Base-by-base conservation (phyloP, 35 echinoderm and acorn worm genomes). In the Ptychodera flava region DNA sequence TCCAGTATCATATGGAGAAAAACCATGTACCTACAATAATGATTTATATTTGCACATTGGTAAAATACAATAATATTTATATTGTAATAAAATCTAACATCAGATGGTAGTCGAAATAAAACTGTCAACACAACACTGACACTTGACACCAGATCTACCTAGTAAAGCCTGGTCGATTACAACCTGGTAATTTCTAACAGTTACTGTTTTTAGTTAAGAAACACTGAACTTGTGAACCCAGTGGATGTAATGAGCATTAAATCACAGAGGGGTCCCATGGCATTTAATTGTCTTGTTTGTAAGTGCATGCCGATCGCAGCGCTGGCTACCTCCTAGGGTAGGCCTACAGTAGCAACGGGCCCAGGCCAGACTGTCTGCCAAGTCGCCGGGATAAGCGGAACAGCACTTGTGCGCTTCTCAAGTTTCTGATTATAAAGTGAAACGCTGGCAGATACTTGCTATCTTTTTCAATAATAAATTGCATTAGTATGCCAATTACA, bases 391-490 rank as follows among this genome's bases (percentile, higher is more conserved):
- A 64, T 64, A 64, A 64, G 45, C 22, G 45, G 22, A 64, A 64
- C 45, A 64, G 22, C 45, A 64, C 45, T 64, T 64, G 45, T 64
- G 22, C 6, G 6, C 45, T 6, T 64, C 45, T 64, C 45, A 64
- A 64, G 45, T 64, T 64, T 64, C 45, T 64, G 6, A 64, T 64
- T 22, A 64, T 64, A 64, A 64, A 64, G 22, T 22, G 45, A 6
- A 64, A 64, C 22, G 45, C 45, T 22, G 45, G 45, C 45, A 64
- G 45, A 64, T 64, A 64, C 22, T 64, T 6, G 45, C 45, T 64
- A 64, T 64, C 45, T 64, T 64, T 64, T 64, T 64, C 45, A 64
- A 64, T 64, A 64, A 64, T 64, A 64, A 64, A 64, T 64, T 64
- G 45, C 22, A 64, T 64, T 64, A 64, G 45, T 22, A 64, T 64